phyloP scores from a whole-genome alignment of 2,797 vertebrate species.

The Manis crassicaudata region DNA sequence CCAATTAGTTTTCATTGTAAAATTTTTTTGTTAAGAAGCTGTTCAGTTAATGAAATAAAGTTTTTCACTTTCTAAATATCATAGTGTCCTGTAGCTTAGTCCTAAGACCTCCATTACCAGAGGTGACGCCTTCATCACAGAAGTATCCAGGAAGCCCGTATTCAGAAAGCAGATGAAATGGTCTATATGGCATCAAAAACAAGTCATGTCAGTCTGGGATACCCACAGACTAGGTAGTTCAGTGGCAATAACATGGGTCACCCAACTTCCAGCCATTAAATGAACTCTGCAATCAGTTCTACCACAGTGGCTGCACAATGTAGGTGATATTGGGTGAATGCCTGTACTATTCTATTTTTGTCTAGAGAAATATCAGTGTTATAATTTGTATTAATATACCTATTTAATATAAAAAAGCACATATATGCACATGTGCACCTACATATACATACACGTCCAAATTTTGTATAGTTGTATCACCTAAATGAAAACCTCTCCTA shows the following conservation, averaged over 20 bases:
- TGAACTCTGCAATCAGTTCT: background rate
- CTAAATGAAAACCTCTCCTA: background rate
- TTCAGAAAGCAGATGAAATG: background rate
- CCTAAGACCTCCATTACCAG: too few relatives aligned
- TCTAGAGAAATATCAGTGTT: background rate
- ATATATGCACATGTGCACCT: accelerated
- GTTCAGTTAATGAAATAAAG: background rate
- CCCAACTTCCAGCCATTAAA: too few relatives aligned
- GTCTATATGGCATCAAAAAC: background rate
- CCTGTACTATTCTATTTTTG: background rate
- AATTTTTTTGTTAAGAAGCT: background rate
- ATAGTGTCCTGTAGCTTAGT: background rate
- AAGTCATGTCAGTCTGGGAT: background rate
- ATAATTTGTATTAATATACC: background rate
- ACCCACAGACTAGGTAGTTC: background rate
- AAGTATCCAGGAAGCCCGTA: background rate
- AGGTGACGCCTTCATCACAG: background rate
- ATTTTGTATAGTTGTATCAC: background rate
- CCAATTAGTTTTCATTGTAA: background rate
- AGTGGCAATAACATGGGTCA: background rate
- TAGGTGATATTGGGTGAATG: too few relatives aligned
- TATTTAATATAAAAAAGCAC: background rate
- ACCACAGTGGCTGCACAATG: background rate
- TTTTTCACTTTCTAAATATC: background rate
- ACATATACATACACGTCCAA: background rate